A percentile compares a stretch with the other conserved stretches of the same genome.
Conservation (phyloP, 2,888 invertebrate species). For the Tetragonisca angustula region DNA sequence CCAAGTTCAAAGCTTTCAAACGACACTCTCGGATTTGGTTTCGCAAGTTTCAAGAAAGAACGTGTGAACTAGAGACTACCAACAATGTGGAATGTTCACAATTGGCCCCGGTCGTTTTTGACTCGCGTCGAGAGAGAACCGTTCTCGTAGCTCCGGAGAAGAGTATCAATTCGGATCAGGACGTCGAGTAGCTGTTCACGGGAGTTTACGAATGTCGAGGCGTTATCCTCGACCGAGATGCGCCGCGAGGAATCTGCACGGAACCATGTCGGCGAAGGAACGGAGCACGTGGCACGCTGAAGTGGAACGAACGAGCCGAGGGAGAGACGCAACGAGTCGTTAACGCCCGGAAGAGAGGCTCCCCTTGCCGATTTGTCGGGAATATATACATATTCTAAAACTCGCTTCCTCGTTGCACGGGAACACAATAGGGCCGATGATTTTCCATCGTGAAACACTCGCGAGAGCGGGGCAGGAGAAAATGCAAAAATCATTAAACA, state of each 20-base stretch:
- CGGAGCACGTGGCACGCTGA: slow-evolving; percentile 63
- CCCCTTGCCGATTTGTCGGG: slow-evolving; percentile 14
- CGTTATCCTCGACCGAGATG: background rate
- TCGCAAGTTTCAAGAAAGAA: too few relatives aligned
- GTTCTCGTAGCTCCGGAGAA: too few relatives aligned
- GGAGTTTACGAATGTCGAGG: background rate
- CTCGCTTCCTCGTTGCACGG: background rate
- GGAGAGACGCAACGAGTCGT: slow-evolving; percentile 46
- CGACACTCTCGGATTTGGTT: too few relatives aligned
- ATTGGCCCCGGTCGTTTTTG: too few relatives aligned
- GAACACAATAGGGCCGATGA: background rate
- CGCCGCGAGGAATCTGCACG: background rate
- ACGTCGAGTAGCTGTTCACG: too few relatives aligned
- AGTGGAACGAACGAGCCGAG: slow-evolving; percentile 54
- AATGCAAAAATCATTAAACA: background rate
- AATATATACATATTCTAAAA: background rate
- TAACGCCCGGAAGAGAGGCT: slow-evolving; percentile 42
- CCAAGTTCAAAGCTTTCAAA: too few relatives aligned
- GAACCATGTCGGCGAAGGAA: slow-evolving; percentile 20
- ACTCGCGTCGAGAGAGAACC: too few relatives aligned
- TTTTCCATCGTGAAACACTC: background rate
- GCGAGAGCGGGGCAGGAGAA: too few relatives aligned
- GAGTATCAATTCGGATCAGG: too few relatives aligned
- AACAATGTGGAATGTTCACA: too few relatives aligned
- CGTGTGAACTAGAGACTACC: too few relatives aligned